phyloP scores from a whole-genome alignment of 2,113 vertebrate species.

The Phycodurus eques region DNA sequence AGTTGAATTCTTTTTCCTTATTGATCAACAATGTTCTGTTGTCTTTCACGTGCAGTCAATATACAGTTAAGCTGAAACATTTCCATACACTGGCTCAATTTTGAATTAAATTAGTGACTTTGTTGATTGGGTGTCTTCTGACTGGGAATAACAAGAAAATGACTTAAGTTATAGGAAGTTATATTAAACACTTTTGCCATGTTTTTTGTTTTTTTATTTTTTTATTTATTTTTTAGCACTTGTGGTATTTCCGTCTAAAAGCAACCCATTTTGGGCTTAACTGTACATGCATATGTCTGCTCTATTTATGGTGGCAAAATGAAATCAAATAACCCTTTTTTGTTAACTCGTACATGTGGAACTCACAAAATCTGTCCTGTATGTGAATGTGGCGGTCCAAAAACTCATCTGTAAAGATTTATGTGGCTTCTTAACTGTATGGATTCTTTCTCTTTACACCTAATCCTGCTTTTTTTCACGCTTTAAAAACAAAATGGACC shows the following conservation, averaged over 20 bases:
- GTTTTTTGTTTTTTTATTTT: background rate
- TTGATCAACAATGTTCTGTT: background rate
- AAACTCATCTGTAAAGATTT: background rate
- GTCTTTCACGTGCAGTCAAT: background rate
- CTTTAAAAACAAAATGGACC: conserved; percentile 37
- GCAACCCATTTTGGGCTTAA: background rate
- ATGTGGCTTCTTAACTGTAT: conserved; percentile 50
- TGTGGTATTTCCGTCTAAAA: background rate
- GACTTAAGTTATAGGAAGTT: background rate
- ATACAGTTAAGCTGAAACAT: background rate
- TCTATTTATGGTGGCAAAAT: background rate
- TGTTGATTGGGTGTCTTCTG: background rate
- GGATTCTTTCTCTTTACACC: conserved; percentile 17
- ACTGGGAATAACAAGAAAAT: background rate
- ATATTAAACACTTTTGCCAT: background rate
- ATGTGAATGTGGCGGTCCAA: conserved; percentile 11
- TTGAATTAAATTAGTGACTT: background rate
- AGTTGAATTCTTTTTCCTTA: background rate
- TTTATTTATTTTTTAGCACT: background rate
- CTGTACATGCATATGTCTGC: background rate
- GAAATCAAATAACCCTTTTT: background rate
- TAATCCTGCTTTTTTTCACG: conserved; percentile 8
- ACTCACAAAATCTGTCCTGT: conserved; percentile 18
- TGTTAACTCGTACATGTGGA: conserved; percentile 1
- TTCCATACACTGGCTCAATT: background rate